Base-by-base conservation (phyloP, 2,797 vertebrate genomes). In the Morus bassanus region DNA sequence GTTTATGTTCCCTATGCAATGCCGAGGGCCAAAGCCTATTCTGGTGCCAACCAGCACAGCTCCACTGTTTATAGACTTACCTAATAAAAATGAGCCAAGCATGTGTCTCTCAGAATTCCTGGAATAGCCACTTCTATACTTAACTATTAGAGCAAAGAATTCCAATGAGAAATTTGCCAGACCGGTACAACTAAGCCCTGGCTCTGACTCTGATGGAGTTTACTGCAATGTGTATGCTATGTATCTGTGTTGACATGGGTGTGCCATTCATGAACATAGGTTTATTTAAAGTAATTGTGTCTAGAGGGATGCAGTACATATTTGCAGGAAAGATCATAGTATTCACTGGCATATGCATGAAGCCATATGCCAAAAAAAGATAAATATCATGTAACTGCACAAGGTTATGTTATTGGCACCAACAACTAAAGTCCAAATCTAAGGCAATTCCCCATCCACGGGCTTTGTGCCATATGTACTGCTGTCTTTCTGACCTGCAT, bases 41-140 rank as follows among this genome's bases (percentile, higher is more conserved):
- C 45, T 89, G 78, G 64, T 94, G 91, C 89, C 94, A 97, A 72
- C 23, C 75, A 91, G 53, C 30, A 60, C 41, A 95, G 27, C 46
- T 80, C 41, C 50, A 30, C 75, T 89, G 53, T 83, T 96, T 94
- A 80, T 25, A 80, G 75, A 75, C 37, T 78, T 95, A 85, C 74
- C 89, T 93, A 91, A 75, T 61, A 56, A 92, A 95, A 95, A 75
- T 16, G 61, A 92, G 60, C 45, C 80, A 87, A 76, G 21, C 31
- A 50, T 77, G 54, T 76, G 68, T 73, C 37, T 76, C 65, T 85
- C 72, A 83, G 48, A 75, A 75, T 92, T 96, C 82, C 87, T 80
- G 92, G 78, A 96, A 91, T 88, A 94, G n/a, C 19, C 17, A 54
- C 27, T 91, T 87, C 81, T 89, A 30, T 72, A 61, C 81, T 91